Evolutionary conservation across 2,797 vertebrate species (phyloP), one percentile per base, ranked within the genome.

Genomic region (Telmatherina bonti): DNA sequence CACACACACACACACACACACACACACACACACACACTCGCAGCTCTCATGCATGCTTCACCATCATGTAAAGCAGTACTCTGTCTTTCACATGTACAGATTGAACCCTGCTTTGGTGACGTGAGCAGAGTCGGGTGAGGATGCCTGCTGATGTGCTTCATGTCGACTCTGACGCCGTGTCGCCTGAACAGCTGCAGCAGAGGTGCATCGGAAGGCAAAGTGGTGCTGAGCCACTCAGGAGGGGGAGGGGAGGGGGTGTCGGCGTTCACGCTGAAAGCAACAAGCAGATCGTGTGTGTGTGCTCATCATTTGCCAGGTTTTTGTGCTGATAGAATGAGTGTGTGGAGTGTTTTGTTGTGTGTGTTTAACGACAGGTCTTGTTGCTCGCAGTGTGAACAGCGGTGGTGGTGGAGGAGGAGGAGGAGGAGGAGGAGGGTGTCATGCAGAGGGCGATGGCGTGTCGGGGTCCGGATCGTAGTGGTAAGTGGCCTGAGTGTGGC

Each of bases 401-500:
- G n/a, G n/a, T n/a, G n/a, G n/a, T n/a, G n/a, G n/a, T n/a, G n/a
- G n/a, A n/a, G n/a, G n/a, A n/a, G n/a, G n/a, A n/a, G n/a, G n/a
- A n/a, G n/a, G 66, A 15, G 61, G 53, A 41, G 18, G 7, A 10
- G 38, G 5, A 38, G 18, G 1, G 38, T 29, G 67, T 97, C 95
- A 97, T 85, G 95, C 93, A 0, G 93, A 91, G 0, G 94, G 94
- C 45, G 95, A 96, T 33, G 94, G 96, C 1, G 92, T 93, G 31
- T 99, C 97, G 0, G 94, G 89, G 66, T 98, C 96, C 0, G 91
- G 92, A 62, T 97, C 96, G 0, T 93, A 92, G 76, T 83, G 91
- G 70, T 91, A 89, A 1, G 84, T 86, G 76, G 89, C 67, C 84
- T 90, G 86, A 85, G 83, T 60, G 73, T 73, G 75, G 77, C 60